phyloP scores from a whole-genome alignment of 2,113 vertebrate species.

The Brachyhypopomus gauderio region DNA sequence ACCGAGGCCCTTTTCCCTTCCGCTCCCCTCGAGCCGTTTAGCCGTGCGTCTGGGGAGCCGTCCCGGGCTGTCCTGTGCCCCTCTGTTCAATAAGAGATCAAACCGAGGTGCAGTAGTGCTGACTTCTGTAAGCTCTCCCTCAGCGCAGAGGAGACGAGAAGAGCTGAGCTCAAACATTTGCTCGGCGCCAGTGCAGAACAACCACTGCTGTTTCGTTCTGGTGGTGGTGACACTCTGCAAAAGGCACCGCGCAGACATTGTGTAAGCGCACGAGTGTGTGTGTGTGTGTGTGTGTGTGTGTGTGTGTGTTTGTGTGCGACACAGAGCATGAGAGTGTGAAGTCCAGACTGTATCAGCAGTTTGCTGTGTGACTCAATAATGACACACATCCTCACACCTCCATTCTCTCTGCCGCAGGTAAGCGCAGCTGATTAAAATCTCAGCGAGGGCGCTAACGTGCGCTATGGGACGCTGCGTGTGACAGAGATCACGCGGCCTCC shows the following conservation, averaged over 20 bases:
- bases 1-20: neutral
- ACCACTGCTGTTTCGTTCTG: slow-evolving; percentile 16
- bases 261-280: neutral
- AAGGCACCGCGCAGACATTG: neutral
- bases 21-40: slow-evolving; percentile 5
- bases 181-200: slow-evolving; percentile 32
- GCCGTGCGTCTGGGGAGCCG: slow-evolving; percentile 29
- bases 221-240: slow-evolving; percentile 10
- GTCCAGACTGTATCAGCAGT: slow-evolving; percentile 34
- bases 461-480: slow-evolving; percentile 9
- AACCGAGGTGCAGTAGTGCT: slow-evolving; percentile 31
- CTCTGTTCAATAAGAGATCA: slow-evolving; percentile 42
- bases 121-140: slow-evolving; percentile 40
- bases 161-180: slow-evolving; percentile 39
- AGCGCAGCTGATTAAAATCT: slow-evolving; percentile 51
- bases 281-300: slow-evolving; percentile 12
- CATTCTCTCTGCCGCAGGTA: slow-evolving; percentile 45
- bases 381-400: slow-evolving; percentile 52
- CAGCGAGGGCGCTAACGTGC: slow-evolving; percentile 41
- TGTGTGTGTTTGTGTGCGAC: slow-evolving; percentile 15
- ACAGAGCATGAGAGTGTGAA: slow-evolving; percentile 17
- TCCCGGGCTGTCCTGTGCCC: slow-evolving; percentile 33
- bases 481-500: slow-evolving; percentile 1
- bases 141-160: slow-evolving; percentile 23
- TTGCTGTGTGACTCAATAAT: slow-evolving; percentile 50